A percentile compares a stretch with the other conserved stretches of the same genome.
phyloP scores from a whole-genome alignment of 2,113 vertebrate species.

The Cyphotilapia sp. region DNA sequence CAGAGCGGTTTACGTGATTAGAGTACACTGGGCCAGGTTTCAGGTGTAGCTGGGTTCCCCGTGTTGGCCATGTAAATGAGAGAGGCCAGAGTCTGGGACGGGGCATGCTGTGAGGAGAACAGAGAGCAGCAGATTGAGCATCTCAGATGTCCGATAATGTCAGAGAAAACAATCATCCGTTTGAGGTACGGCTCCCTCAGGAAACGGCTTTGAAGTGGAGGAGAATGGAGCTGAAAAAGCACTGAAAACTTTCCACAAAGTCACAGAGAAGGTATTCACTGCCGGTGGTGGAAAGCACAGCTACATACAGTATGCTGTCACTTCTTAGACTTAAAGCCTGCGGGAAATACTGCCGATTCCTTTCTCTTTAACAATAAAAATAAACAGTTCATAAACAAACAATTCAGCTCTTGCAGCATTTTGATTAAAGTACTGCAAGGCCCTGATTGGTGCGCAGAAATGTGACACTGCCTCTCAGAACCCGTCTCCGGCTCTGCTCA shows the following conservation, averaged over 20 bases:
- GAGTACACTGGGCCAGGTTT: constrained; percentile 27
- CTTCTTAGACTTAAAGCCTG: background rate
- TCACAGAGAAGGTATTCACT: background rate
- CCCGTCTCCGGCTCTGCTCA: background rate
- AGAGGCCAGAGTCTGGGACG: constrained; percentile 37
- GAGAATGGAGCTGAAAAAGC: background rate
- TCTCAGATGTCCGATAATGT: constrained; percentile 64
- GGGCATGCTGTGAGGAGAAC: background rate
- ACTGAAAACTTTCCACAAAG: constrained; percentile 15
- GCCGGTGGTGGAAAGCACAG: background rate
- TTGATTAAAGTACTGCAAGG: background rate
- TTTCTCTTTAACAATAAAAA: background rate
- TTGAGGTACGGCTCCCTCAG: constrained; percentile 33
- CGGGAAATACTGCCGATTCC: background rate
- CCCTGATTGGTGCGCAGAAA: background rate
- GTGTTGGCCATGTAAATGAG: constrained; percentile 48
- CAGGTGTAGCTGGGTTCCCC: constrained; percentile 32
- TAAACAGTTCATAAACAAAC: background rate
- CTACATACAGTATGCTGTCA: background rate
- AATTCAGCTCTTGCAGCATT: background rate
- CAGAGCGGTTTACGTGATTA: constrained; percentile 36
- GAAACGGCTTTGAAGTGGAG: constrained; percentile 45
- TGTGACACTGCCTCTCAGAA: background rate
- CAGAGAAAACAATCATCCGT: constrained; percentile 44
- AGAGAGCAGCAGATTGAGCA: background rate